Base-by-base conservation (phyloP, 1,140 invertebrate genomes). In the Brachionus rubens region DNA sequence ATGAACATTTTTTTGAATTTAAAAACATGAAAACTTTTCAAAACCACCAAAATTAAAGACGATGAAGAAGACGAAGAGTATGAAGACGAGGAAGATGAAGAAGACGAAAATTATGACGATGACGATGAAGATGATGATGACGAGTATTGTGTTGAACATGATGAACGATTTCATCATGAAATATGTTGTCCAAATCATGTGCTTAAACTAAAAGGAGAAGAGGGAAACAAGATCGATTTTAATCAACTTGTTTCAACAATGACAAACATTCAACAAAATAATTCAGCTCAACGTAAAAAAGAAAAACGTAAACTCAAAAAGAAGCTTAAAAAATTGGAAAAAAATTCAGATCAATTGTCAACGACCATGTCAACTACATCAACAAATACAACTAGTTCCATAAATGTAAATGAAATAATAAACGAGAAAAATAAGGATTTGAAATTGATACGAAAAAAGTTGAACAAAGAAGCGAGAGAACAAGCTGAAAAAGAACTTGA, bases 281-380 rank as follows among this genome's bases (percentile, higher is more conserved):
- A n/a, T n/a, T 24, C 59, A 9, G 36, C 59, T 19, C 59, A 65
- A 21, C 59, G 59, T 2, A 65, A 65, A 65, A 65, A 65, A 65
- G 59, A 65, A 2, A 65, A 65, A 43, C 36, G 59, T 24, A 65
- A 65, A 28, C 36, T 65, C 4, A 65, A 65, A 41, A 65, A 65
- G n/a, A 65, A 65, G 19, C 59, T 65, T 1, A 65, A 65, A 41
- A 65, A 65, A 28, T 26, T 43, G 24, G 36, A 65, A 65, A 65
- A 65, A 24, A 19, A 43, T 43, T 36, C 41, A 59, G 36, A 59
- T 33, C 33, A 19, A 28, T 33, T 6, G 36, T 16, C 36, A 16
- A 33, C 54, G 0, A 59, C 54, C 19, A 59, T 30, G 3, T 28
- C 54, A 7, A 36, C 28, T 21, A 59, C 54, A 19, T 33, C 59